Evolutionary conservation across 2,797 vertebrate genomes (phyloP).

Genomic region (Oreochromis grahami): DNA sequence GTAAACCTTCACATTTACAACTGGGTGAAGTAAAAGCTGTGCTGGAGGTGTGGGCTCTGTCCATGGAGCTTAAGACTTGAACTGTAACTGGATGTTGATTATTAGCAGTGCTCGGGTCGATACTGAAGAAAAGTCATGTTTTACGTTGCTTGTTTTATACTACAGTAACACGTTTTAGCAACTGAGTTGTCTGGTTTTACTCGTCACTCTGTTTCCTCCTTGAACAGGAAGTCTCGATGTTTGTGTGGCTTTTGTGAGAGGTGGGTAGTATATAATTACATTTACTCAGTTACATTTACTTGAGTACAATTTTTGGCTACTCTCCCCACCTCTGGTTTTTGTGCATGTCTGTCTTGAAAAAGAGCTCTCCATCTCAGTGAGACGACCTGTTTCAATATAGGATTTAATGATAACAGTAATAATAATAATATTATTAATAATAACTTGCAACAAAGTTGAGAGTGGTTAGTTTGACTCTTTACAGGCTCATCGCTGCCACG

Average conservation of each 20-base stretch:
- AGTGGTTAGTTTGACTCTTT: neutral
- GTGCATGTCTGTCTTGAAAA: neutral
- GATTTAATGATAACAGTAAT: neutral
- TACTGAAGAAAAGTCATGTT: neutral
- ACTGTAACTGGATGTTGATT: neutral
- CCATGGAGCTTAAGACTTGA: neutral
- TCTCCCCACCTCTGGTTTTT: neutral
- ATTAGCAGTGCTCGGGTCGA: neutral
- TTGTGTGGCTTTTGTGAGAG: neutral
- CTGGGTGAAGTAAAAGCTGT: neutral
- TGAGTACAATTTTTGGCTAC: neutral
- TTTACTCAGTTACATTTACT: neutral
- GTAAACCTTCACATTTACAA: neutral
- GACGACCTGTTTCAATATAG: neutral
- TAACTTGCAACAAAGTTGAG: neutral
- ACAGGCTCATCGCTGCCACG: neutral
- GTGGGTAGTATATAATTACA: neutral
- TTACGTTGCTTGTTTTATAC: neutral
- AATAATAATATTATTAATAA: neutral
- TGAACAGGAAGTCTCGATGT: neutral
- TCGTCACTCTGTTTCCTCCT: neutral
- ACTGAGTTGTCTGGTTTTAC: neutral
- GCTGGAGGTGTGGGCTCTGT: neutral
- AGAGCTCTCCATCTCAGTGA: neutral
- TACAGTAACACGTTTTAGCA: neutral